phyloP scores from a whole-genome alignment of 1,140 invertebrate genomes.

The Geopemphigus sp. region DNA sequence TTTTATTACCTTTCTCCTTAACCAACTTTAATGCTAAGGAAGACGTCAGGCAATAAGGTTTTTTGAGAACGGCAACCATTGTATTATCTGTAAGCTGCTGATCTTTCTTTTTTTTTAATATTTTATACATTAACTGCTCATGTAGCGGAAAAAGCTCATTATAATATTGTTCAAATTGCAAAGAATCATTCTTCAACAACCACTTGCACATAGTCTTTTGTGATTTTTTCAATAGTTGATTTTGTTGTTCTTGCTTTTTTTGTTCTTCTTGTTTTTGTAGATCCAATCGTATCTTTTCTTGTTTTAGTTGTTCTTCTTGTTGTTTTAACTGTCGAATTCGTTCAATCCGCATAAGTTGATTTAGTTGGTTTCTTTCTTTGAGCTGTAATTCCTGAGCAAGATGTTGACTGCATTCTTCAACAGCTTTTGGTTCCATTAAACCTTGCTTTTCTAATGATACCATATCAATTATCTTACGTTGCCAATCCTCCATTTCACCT shows the following conservation, averaged over 20 bases:
- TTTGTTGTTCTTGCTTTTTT: too few relatives aligned
- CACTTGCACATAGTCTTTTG: neutral
- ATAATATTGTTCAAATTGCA: neutral
- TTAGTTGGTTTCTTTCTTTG: neutral
- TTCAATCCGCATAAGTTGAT: neutral
- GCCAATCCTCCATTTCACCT: neutral
- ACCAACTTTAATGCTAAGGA: too few relatives aligned
- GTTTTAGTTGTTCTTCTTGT: neutral
- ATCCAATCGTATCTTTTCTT: too few relatives aligned
- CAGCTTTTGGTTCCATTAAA: neutral
- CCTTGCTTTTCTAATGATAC: neutral
- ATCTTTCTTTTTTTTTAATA: neutral
- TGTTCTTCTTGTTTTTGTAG: too few relatives aligned
- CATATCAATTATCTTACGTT: too few relatives aligned
- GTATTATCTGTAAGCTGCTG: too few relatives aligned
- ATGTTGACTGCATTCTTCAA: neutral
- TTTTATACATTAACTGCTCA: slow-evolving; percentile 20
- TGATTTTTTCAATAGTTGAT: too few relatives aligned
- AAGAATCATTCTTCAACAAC: neutral
- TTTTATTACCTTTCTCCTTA: neutral
- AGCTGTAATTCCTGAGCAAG: neutral
- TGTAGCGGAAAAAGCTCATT: neutral
- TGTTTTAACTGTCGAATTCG: neutral
- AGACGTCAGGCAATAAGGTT: too few relatives aligned
- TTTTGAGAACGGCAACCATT: too few relatives aligned